Percentiles rank a stretch among this genome's conserved stretches.
These are phyloP conservation scores for Geococcyx californianus DNA, from an alignment of 2,113 vertebrate genomes.

Conservation along the genomic window DNA sequence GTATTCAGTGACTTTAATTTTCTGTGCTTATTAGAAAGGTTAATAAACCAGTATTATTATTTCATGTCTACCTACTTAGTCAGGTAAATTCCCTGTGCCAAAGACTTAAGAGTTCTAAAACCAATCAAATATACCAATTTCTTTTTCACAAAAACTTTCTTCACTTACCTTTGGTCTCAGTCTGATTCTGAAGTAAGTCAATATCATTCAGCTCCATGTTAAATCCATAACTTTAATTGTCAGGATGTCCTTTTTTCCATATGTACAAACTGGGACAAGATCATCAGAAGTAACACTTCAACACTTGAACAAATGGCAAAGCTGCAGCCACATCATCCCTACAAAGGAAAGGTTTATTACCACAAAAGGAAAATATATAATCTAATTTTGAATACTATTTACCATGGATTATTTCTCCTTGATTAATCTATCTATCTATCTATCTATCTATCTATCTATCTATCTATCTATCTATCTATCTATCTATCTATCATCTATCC, in stretches of 20 bases:
- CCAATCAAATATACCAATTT: not conserved
- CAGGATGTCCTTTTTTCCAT: not conserved
- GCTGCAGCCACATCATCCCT: not conserved
- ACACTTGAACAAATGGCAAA: not conserved
- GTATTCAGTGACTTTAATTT: not conserved
- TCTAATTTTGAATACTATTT: not conserved
- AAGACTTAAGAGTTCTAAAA: not conserved
- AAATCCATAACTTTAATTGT: not conserved
- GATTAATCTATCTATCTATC: not conserved
- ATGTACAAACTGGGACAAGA: not conserved
- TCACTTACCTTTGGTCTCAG: not conserved
- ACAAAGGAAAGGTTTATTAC: not conserved
- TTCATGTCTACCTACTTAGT: not conserved
- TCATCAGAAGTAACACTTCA: not conserved
- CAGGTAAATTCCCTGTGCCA: not conserved
- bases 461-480: not conserved
- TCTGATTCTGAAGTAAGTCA: not conserved
- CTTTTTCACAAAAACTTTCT: not conserved
- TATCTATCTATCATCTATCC: not conserved
- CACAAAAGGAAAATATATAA: not conserved
- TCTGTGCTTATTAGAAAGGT: not conserved
- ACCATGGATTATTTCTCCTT: not conserved
- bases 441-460: not conserved
- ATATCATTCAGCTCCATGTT: not conserved
- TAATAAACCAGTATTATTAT: not conserved